These are phyloP conservation scores for Trididemnum clinides DNA, from an alignment of 23 tunicate species.

Conservation along the genomic window DNA sequence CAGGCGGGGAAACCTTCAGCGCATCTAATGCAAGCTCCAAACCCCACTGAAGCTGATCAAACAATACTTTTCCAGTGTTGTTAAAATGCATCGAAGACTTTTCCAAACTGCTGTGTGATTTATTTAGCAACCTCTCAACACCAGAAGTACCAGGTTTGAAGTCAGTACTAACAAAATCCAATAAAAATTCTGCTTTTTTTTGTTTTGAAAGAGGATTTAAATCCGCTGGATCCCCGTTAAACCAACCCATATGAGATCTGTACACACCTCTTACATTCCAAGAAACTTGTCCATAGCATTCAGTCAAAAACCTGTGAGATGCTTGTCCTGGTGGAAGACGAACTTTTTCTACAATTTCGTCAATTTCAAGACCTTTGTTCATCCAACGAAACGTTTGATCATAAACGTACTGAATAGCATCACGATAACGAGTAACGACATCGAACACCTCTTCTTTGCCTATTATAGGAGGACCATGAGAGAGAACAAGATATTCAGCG, in stretches of 20 bases:
- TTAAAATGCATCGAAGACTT: constrained; percentile 14
- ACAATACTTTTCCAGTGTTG: constrained; percentile 21
- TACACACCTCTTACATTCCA: constrained; percentile 83
- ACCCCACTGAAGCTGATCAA: constrained; percentile 70
- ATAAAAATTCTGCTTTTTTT: constrained; percentile 37
- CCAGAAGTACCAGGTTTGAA: not conserved
- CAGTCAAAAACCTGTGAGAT: constrained; percentile 55
- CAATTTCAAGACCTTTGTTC: constrained; percentile 40
- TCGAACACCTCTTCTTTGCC: constrained; percentile 60
- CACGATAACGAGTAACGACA: constrained; percentile 52
- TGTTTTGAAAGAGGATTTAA: constrained; percentile 45
- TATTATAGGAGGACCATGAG: constrained; percentile 58
- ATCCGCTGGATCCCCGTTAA: constrained; percentile 66
- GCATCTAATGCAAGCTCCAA: constrained; percentile 57
- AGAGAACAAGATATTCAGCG: constrained; percentile 56
- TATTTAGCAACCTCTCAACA: constrained; percentile 21
- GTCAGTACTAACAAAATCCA: not conserved
- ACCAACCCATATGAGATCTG: constrained; percentile 73
- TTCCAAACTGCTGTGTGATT: constrained; percentile 27
- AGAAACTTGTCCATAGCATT: constrained; percentile 80
- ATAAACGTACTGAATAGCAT: constrained; percentile 80
- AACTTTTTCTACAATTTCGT: constrained; percentile 72
- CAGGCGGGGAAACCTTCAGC: not conserved
- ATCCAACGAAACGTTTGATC: constrained; percentile 84
- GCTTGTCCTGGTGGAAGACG: constrained; percentile 56